Base-by-base conservation (phyloP, 2,888 invertebrate genomes). In the Orgyia antiqua region DNA sequence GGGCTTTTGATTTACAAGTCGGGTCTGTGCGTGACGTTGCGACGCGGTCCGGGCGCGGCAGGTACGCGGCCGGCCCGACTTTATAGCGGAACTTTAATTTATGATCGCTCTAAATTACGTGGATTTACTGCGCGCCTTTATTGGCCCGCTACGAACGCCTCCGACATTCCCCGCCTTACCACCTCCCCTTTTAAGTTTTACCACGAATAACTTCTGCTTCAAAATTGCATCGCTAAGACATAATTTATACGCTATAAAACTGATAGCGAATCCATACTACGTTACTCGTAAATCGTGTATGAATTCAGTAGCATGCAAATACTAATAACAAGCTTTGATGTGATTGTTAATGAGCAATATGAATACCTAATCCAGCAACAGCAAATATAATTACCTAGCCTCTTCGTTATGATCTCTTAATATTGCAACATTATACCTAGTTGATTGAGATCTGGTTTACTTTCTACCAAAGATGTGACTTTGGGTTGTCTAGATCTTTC, bases 51-150 rank as follows among this genome's bases (percentile, higher is more conserved):
- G 58, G 68, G 61, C 68, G 69, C 63, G 79, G 74, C 78, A 77
- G 77, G 78, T 74, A 79, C 78, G 70, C 63, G 66, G 60, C 63
- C 68, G 57, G 68, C 62, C 58, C 68, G 66, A 69, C 65, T 82
- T 82, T 83, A 83, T 75, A 77, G 80, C 80, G 70, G 82, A 83
- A 86, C 83, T 78, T 70, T 79, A 77, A 84, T 84, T 83, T 86
- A 86, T 68, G 59, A 69, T 74, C 67, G 82, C 83, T 77, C 83
- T 84, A 86, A 84, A 86, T 83, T 77, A 83, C 80, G 78, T 83
- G 79, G 83, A 86, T 86, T 86, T 86, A 84, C 80, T 71, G 80
- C 82, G 69, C 65, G 73, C 67, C 74, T 86, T 86, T 86, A 86
- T 86, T 84, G 84, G 84, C 75, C 68, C 73, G 74, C 74, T 66